phyloP scores from a whole-genome alignment of 1,140 invertebrate species.

The Cecropterus lyciades region DNA sequence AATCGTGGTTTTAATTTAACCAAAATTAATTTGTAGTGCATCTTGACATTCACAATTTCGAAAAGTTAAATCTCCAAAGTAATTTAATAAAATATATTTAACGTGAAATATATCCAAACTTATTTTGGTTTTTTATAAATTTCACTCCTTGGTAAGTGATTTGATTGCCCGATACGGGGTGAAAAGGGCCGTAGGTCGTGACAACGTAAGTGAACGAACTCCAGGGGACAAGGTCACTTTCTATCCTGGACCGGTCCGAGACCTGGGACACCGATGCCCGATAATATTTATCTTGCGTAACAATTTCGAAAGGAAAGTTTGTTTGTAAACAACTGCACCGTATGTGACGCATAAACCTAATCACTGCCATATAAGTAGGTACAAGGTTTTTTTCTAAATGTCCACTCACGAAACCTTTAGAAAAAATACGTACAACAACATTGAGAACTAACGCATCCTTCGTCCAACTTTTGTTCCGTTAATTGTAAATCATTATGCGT shows the following conservation, averaged over 20 bases:
- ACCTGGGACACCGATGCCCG: slow-evolving; percentile 41
- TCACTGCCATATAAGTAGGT: slow-evolving; percentile 3
- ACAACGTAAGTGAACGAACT: slow-evolving; percentile 51
- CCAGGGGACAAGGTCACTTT: slow-evolving; percentile 65
- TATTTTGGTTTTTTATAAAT: neutral
- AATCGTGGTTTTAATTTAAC: slow-evolving; percentile 15
- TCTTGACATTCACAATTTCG: too few species aligned
- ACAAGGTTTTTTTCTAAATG: slow-evolving; percentile 21
- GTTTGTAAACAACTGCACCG: slow-evolving; percentile 23
- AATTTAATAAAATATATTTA: neutral
- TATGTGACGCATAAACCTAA: neutral
- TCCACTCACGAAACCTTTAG: slow-evolving; percentile 4
- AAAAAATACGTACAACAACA: neutral
- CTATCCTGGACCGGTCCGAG: slow-evolving; percentile 66
- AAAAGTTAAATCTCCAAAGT: too few species aligned
- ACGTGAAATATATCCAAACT: neutral
- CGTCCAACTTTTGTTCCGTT: too few species aligned
- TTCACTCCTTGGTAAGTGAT: neutral
- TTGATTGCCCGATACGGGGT: slow-evolving; percentile 19
- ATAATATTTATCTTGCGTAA: slow-evolving; percentile 45
- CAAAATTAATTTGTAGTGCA: neutral
- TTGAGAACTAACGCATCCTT: too few species aligned
- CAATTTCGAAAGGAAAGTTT: slow-evolving; percentile 36
- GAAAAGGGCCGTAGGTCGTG: slow-evolving; percentile 37
- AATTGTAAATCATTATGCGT: too few species aligned